Conservation (phyloP, 2,113 vertebrate genomes). For the Romanogobio albipinnatus region DNA sequence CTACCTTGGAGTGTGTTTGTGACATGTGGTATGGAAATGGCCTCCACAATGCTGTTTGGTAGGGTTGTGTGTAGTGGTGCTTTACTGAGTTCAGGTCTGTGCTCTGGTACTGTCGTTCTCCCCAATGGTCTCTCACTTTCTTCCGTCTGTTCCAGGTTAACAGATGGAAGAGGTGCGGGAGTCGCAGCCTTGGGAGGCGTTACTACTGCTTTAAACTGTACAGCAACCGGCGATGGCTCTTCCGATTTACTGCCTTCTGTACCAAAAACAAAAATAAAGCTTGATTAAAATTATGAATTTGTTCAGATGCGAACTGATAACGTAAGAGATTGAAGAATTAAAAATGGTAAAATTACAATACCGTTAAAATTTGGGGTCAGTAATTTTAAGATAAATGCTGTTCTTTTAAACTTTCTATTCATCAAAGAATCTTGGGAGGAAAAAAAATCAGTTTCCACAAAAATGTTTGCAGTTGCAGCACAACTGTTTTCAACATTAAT, state of each 20-base stretch:
- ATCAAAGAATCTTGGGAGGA: too few species aligned
- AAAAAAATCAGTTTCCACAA: too few species aligned
- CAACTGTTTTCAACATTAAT: background rate
- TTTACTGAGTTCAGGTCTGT: conserved; percentile 67
- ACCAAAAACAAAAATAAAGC: background rate
- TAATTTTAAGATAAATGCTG: too few species aligned
- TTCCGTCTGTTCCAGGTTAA: conserved; percentile 63
- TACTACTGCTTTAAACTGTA: conserved; percentile 38
- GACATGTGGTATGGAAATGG: conserved; percentile 64
- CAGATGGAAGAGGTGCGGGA: conserved; percentile 57
- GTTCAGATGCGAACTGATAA: background rate
- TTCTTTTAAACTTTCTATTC: too few species aligned
- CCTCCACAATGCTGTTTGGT: conserved; percentile 69
- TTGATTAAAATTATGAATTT: background rate
- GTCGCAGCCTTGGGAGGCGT: conserved; percentile 54
- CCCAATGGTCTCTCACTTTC: conserved; percentile 63
- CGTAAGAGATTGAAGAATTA: background rate
- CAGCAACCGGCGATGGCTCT: conserved; percentile 61
- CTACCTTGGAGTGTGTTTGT: conserved; percentile 67
- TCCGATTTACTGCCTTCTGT: conserved; percentile 60
- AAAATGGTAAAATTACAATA: background rate
- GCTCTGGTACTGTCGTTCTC: conserved; percentile 60
- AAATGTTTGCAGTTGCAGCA: too few species aligned
- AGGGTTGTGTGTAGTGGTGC: conserved; percentile 62
- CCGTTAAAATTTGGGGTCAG: background rate